phyloP scores from a whole-genome alignment of 2,113 vertebrate species.

The Bubo blakistoni region DNA sequence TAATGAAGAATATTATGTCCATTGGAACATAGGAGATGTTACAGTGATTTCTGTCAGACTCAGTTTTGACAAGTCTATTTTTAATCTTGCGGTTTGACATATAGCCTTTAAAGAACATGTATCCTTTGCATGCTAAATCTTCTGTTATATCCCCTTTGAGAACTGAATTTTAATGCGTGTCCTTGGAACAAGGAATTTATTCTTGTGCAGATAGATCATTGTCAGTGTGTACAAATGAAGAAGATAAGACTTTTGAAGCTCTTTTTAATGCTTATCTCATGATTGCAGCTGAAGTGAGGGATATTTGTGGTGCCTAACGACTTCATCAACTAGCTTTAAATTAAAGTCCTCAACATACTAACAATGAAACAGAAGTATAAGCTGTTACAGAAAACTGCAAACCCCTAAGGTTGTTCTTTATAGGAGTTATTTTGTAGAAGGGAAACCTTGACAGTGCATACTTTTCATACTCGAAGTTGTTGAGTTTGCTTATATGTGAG shows the following conservation, averaged over 20 bases:
- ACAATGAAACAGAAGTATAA: neutral
- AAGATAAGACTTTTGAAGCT: neutral
- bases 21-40: neutral
- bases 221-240: neutral
- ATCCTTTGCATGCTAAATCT: neutral
- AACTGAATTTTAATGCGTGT: neutral
- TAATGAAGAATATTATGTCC: neutral
- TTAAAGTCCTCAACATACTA: neutral
- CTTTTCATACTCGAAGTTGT: neutral
- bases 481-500: neutral
- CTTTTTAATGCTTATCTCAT: neutral
- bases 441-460: neutral
- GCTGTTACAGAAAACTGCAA: neutral
- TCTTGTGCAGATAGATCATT: neutral
- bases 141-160: neutral
- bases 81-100: conserved; percentile 1
- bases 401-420: neutral
- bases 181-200: conserved; percentile 8
- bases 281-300: neutral
- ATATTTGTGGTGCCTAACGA: neutral
- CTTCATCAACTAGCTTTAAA: neutral
- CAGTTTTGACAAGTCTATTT: neutral
- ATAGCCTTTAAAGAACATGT: neutral
- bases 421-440: neutral
- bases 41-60: neutral